Evolutionary conservation across 1,140 invertebrate species (phyloP).

Genomic region (Orchestia grillus): DNA sequence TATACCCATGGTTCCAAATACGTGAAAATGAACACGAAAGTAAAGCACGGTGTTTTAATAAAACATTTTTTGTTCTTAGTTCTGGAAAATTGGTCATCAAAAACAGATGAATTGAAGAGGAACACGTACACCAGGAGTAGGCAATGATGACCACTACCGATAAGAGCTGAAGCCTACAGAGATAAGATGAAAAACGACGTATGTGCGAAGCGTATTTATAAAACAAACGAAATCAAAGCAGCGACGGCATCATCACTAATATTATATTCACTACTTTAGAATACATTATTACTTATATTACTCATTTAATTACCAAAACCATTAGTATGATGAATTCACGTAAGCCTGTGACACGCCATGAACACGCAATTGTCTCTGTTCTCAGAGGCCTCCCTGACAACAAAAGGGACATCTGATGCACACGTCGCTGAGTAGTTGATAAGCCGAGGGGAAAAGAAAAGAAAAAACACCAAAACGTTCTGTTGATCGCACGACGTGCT

Average conservation of each 20-base stretch:
- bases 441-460: not conserved
- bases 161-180: not conserved
- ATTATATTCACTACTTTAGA: not conserved
- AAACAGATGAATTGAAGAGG: not conserved
- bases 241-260: not conserved
- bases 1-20: too few species aligned
- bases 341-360: not conserved
- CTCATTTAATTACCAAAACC: not conserved
- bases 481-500: not conserved
- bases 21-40: not conserved
- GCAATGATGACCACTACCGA: not conserved
- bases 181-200: not conserved
- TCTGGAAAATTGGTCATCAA: not conserved
- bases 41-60: not conserved
- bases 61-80: not conserved
- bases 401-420: not conserved
- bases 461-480: not conserved
- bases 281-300: not conserved
- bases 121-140: not conserved
- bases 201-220: not conserved
- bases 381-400: not conserved
- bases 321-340: not conserved
- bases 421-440: not conserved
- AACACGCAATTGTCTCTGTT: not conserved
- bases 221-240: not conserved